A percentile compares a stretch with the other conserved stretches of the same genome.
Conservation (phyloP, 2,113 vertebrate genomes). For the Choloepus hoffmanni region DNA sequence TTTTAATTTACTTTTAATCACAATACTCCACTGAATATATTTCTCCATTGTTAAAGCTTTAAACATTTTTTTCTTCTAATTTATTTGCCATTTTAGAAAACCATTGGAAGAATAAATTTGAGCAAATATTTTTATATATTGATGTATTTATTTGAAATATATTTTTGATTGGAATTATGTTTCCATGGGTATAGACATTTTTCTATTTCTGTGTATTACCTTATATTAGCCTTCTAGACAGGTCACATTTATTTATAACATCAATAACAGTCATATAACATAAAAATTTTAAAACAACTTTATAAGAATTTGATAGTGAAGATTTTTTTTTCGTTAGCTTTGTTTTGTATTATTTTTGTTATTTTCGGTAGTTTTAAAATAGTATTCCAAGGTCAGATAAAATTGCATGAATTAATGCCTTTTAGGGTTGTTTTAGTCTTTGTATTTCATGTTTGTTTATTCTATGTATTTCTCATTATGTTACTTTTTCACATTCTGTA, state of each 20-base stretch:
- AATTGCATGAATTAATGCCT: neutral
- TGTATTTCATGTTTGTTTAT: neutral
- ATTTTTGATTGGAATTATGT: constrained; percentile 2
- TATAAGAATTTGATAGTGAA: neutral
- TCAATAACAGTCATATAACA: neutral
- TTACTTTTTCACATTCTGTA: neutral
- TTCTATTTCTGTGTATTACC: neutral
- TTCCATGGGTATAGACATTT: neutral
- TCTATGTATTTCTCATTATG: neutral
- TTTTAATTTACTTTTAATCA: constrained; percentile 26
- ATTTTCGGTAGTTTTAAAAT: neutral
- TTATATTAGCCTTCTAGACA: neutral
- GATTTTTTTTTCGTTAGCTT: neutral
- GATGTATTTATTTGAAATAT: constrained; percentile 10
- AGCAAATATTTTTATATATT: neutral
- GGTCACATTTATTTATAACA: neutral
- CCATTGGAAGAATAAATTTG: neutral
- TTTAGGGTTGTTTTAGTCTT: neutral
- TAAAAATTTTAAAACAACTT: neutral
- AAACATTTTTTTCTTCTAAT: neutral
- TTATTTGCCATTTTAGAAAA: neutral
- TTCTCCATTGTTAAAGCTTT: neutral
- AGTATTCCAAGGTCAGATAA: neutral
- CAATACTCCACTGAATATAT: neutral
- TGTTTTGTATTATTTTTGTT: neutral